Conservation (phyloP, 1,140 invertebrate species). For the Drosophila littoralis region DNA sequence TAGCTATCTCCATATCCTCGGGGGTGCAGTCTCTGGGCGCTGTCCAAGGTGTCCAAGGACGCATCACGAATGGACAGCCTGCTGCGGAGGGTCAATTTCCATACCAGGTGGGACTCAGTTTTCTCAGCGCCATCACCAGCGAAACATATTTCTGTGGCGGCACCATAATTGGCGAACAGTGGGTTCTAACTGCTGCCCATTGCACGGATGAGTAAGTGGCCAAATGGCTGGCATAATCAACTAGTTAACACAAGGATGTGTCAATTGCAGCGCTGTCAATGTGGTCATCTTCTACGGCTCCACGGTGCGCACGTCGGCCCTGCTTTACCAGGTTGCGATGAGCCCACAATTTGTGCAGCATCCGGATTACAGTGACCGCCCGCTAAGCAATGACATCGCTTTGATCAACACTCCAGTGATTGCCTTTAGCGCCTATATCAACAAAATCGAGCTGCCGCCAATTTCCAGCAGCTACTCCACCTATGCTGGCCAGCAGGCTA, state of each 20-base stretch:
- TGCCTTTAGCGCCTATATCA: constrained; percentile 23
- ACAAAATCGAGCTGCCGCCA: constrained; percentile 37
- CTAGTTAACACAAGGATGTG: too few relatives aligned
- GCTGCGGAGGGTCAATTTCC: constrained; percentile 85
- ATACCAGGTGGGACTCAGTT: constrained; percentile 85
- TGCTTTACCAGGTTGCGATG: constrained; percentile 42
- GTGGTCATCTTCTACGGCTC: constrained; percentile 53
- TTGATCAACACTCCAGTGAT: constrained; percentile 40
- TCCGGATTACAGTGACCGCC: constrained; percentile 16
- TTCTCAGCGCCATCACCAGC: constrained; percentile 59
- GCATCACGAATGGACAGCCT: constrained; percentile 72
- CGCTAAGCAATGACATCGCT: constrained; percentile 43
- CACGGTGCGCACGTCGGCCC: constrained; percentile 42
- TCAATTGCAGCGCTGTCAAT: too few relatives aligned
- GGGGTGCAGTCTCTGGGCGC: constrained; percentile 33
- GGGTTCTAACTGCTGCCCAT: constrained; percentile 87
- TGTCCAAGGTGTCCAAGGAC: constrained; percentile 53
- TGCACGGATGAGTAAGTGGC: constrained; percentile 79
- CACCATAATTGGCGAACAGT: constrained; percentile 85
- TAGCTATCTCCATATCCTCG: constrained; percentile 57
- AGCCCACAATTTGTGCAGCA: constrained; percentile 51
- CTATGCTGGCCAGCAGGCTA: constrained; percentile 43
- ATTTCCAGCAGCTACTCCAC: constrained; percentile 57
- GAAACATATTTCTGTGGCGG: constrained; percentile 85
- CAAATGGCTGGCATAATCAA: neutral